A percentile compares a stretch with the other conserved stretches of the same genome.
phyloP scores from a whole-genome alignment of 2,888 invertebrate genomes.

The Sarcophaga rosellei region DNA sequence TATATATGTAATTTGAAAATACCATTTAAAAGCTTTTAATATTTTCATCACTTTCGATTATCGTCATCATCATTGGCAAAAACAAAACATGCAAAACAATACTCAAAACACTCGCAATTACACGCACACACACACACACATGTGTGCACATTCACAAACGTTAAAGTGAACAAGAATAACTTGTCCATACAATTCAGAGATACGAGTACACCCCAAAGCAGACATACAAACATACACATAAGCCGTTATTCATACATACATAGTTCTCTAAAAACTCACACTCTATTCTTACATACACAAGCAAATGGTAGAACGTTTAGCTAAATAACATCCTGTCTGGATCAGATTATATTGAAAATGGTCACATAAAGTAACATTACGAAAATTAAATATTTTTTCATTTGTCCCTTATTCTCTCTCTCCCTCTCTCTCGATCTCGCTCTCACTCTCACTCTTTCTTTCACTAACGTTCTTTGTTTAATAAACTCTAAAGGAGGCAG shows the following conservation, averaged over 20 bases:
- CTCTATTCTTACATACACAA: no score
- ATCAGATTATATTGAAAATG: constrained; percentile 66
- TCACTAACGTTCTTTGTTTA: not conserved
- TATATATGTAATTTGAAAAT: constrained; percentile 46
- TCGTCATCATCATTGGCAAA: constrained; percentile 45
- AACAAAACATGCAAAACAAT: constrained; percentile 34
- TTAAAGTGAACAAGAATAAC: constrained; percentile 11
- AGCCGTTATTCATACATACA: not conserved
- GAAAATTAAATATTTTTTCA: constrained; percentile 21
- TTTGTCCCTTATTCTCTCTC: not conserved
- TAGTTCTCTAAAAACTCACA: no score
- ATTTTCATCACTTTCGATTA: constrained; percentile 68
- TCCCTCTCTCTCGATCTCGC: not conserved
- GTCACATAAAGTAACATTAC: constrained; percentile 46
- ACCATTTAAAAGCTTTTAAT: constrained; percentile 67
- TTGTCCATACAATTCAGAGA: constrained; percentile 28
- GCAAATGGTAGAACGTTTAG: not conserved
- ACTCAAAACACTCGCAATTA: constrained; percentile 3
- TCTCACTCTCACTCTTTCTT: not conserved
- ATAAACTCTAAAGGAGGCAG: not conserved
- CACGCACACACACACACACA: not conserved
- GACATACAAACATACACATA: constrained; percentile 1
- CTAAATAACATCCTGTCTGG: constrained; percentile 65
- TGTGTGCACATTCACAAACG: not conserved
- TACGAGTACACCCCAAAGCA: not conserved